Evolutionary conservation across 1,140 invertebrate genomes (phyloP), one percentile per base, ranked within the genome.

Genomic region (Penaeus vannamei): DNA sequence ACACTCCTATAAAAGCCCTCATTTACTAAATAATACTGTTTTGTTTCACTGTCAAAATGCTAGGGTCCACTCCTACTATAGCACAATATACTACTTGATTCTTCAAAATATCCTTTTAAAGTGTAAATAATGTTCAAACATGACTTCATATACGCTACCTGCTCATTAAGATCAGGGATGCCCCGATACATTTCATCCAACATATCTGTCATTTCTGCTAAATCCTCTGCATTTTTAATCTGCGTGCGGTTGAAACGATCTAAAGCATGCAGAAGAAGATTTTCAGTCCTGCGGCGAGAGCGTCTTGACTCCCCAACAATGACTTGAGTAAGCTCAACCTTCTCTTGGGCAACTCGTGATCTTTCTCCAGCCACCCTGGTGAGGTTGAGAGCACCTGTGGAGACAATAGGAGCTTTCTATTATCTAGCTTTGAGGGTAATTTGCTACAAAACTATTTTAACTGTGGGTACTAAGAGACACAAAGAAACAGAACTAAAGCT

Each of bases 131-230:
- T 72, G 32, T 17, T 59, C 12, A 10, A 59, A 14, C 14, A 60
- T n/a, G 19, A 22, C 81, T 60, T 61, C n/a, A 59, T 81, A 29
- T 69, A 29, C 42, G 92, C 90, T 92, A 95, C 95, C 92, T 94
- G 93, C 64, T 96, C 94, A 94, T 99, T 99, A 42, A 99, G 94
- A 89, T 95, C 95, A 0, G 98, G 97, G 91, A 99, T 96, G 84
- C 95, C 93, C 0, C 94, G 92, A 90, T 96, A 95, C 23, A 99
- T 94, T 1, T 94, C 92, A 2, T 93, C 93, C 22, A 99, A 92
- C 88, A 96, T 95, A 0, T 94, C 92, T 66, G 95, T 94, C 36
- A 98, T 93, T 36, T 94, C 93, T 2, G 92, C 92, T 12, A 99
- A 92, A 10, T 95, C 94, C 76, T 95, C 94, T 64, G 93, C 92